A percentile compares a stretch with the other conserved stretches of the same genome.
These are phyloP conservation scores for Formicarius rufipectus DNA, from an alignment of 2,113 vertebrate species.

Conservation along the genomic window DNA sequence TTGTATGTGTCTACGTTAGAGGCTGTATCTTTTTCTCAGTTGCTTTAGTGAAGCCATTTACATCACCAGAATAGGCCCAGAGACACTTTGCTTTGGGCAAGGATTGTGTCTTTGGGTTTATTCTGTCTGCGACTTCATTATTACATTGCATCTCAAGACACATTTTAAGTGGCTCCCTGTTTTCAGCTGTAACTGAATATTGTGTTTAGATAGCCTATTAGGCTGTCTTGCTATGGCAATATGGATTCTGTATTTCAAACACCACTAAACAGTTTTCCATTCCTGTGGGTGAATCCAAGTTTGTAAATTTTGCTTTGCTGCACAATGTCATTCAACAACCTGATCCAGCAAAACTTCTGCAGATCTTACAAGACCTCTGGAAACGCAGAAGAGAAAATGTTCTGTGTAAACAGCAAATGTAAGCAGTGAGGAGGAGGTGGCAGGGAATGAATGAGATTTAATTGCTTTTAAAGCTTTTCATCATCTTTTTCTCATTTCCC, in stretches of 20 bases:
- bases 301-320: slow-evolving; percentile 18
- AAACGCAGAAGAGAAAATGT: background rate
- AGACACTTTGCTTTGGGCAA: background rate
- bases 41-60: background rate
- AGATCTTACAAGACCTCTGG: background rate
- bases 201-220: background rate
- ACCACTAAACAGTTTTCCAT: slow-evolving; percentile 25
- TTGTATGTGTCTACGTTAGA: background rate
- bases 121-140: background rate
- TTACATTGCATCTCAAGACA: background rate
- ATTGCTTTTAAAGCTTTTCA: slow-evolving; percentile 28
- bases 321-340: background rate
- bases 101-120: background rate
- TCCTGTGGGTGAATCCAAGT: background rate
- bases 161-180: background rate
- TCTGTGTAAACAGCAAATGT: background rate
- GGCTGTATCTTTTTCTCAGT: background rate
- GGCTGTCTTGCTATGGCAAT: background rate
- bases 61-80: background rate
- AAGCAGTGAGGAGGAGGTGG: background rate
- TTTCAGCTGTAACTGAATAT: slow-evolving; percentile 28
- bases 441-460: background rate
- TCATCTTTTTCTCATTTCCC: slow-evolving; percentile 10
- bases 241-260: slow-evolving; percentile 31
- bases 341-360: slow-evolving; percentile 10